Evolutionary conservation across 2,797 vertebrate species (phyloP), one percentile per base, ranked within the genome.

Genomic region (Xenentodon cancila): DNA sequence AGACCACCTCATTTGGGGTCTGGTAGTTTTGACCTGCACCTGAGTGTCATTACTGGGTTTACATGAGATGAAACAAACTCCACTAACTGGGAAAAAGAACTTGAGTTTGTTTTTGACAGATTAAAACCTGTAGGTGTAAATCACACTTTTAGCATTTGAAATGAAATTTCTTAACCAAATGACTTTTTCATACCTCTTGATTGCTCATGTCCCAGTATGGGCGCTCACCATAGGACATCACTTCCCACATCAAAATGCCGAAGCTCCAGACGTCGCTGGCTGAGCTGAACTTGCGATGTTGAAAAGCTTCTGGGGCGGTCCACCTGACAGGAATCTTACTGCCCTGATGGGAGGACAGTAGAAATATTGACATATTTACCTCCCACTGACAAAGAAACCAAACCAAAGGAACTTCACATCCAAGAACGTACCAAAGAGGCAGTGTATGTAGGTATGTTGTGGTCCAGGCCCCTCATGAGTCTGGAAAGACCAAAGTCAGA

Each of bases 401-500:
- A 12, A 27, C 3, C 12, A 1, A 54, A 40, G 0, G 16, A 9
- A 20, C 7, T 43, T 0, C 7, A 9, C 9, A 30, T 53, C 44
- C 44, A 25, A 7, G 37, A 20, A 64, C 86, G 0, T 62, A 94
- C 94, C 91, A 94, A 82, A 46, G 94, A 94, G 40, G 93, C 93
- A 0, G 94, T 95, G 82, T 95, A 95, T 9, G 93, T 94, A 1
- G 94, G 94, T 59, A 94, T 90, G 79, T 93, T 93, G 65, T 97
- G 95, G 45, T 95, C 94, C 17, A 95, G 80, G 37, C 94, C 95
- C 84, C 95, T 95, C 91, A 98, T 89, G 56, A 98, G 93, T 34
- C 96, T 92, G 0, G 97, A 96, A 71, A 98, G 92, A 42, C 96
- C 96, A 0, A 98, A 98, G 88, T 99, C 97, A 0, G 97, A 97